Base-by-base conservation (phyloP, 1,140 invertebrate species). In the Anagrus nilaparvatae region DNA sequence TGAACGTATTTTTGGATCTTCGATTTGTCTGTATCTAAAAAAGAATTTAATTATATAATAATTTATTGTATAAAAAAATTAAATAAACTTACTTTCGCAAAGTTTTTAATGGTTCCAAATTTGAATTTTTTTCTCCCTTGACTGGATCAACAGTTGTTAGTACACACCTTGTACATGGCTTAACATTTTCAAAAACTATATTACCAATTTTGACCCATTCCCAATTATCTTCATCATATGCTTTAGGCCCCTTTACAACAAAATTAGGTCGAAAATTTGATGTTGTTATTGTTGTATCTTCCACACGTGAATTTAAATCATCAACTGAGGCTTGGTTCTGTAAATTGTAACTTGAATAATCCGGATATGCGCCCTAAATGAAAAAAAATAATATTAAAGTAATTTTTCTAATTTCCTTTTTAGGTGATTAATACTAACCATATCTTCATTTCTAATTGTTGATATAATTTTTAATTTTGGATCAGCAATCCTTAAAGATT, bases 101-200 rank as follows among this genome's bases (percentile, higher is more conserved):
- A 5, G 73, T 73, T 40, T 72, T 77, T 0, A 78, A 46, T 2
- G 77, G 77, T 38, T 79, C 72, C 0, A 61, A 50, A 21, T 73
- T 65, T 0, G 57, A 34, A 54, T 71, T 55, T 32, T 74, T 71
- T 19, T 55, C 46, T 1, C 68, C 75, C 0, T 67, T 74, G 27
- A 72, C 64, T 4, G 71, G 67, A 65, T 78, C 60, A 2, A 80
- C 61, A 5, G 75, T 78, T 0, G 74, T 74, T 0, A 78, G 56
- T 14, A 76, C 67, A 50, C 77, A 81, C 60, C 78, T 73, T 1
- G 72, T 72, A 5, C 3, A 13, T 12, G 24, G 24, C 24, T 8
- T 27, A 6, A 27, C 24, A n/a, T 27, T 27, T 27, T 27, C 6
- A 27, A 27, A 27, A n/a, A 27, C 12, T 6, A 6, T 8, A 7